Percentiles rank a stretch among this genome's conserved stretches.
phyloP scores from a whole-genome alignment of 2,888 invertebrate species.

The Orthonychiurus folsomi region DNA sequence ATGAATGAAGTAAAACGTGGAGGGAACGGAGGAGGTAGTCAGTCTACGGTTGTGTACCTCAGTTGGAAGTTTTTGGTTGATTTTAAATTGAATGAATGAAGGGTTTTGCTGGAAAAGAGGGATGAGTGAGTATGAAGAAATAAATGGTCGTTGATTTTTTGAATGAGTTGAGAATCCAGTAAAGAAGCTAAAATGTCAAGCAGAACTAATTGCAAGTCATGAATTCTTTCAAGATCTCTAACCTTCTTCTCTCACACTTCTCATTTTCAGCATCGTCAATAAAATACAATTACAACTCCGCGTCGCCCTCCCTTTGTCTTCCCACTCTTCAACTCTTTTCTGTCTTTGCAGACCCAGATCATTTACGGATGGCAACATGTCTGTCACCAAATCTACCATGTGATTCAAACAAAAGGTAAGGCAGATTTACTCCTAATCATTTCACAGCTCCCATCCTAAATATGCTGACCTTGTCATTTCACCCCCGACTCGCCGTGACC shows the following conservation, averaged over 20 bases:
- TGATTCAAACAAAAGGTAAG: constrained; percentile 40
- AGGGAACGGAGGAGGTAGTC: too few relatives aligned
- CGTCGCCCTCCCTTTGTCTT: constrained; percentile 21
- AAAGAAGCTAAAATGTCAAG: constrained; percentile 15
- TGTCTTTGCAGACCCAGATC: constrained; percentile 38
- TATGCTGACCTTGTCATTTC: background rate
- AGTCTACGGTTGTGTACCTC: too few relatives aligned
- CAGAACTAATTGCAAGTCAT: constrained; percentile 34
- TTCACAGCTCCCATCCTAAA: background rate
- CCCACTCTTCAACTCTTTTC: constrained; percentile 17
- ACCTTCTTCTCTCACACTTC: constrained; percentile 9
- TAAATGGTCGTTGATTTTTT: too few relatives aligned
- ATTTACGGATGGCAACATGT: constrained; percentile 42
- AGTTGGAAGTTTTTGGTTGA: too few relatives aligned
- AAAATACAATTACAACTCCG: constrained; percentile 30
- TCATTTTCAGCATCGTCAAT: constrained; percentile 27
- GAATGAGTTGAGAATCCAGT: background rate
- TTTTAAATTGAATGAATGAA: background rate
- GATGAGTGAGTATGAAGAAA: too few relatives aligned
- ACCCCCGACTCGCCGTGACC: background rate
- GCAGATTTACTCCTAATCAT: constrained; percentile 2
- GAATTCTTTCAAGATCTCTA: constrained; percentile 20
- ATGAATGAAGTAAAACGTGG: too few relatives aligned
- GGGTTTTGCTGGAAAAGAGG: too few relatives aligned
- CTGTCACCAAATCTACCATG: constrained; percentile 40